Evolutionary conservation across 2,888 invertebrate species (phyloP).

Genomic region (Escarpia spicata): DNA sequence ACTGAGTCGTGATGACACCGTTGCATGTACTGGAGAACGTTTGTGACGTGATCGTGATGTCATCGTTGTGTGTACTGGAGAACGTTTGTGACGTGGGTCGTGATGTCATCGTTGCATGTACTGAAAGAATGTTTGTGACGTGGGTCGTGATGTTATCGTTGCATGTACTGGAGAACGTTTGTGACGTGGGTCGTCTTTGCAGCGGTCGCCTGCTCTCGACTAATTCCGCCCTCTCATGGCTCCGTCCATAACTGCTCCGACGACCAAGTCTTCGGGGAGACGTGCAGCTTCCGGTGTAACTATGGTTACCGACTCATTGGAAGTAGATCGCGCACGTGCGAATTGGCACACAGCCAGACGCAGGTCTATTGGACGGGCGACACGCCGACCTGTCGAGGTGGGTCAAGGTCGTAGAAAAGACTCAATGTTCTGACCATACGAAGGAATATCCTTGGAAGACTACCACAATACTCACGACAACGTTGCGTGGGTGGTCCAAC

Average conservation of each 20-base stretch:
- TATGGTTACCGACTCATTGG: neutral
- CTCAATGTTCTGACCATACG: neutral
- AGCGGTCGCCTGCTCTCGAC: neutral
- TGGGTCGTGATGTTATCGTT: neutral
- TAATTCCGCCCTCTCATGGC: neutral
- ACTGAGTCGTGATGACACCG: no score
- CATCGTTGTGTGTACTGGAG: no score
- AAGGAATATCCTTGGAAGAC: neutral
- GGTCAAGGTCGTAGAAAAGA: neutral
- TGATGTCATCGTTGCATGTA: no score
- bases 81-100: neutral
- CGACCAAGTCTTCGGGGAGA: neutral
- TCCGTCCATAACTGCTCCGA: conserved; percentile 12
- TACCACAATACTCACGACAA: neutral
- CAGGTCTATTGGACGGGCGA: neutral
- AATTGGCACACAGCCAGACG: conserved; percentile 3
- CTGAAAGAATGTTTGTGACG: no score
- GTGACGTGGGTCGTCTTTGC: neutral
- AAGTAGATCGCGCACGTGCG: conserved; percentile 1
- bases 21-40: no score
- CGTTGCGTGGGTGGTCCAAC: no score
- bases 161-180: neutral
- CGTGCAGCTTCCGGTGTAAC: neutral
- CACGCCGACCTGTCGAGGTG: neutral
- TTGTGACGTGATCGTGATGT: no score